phyloP scores from a whole-genome alignment of 1,140 invertebrate species.

The Monomorium pharaonis region DNA sequence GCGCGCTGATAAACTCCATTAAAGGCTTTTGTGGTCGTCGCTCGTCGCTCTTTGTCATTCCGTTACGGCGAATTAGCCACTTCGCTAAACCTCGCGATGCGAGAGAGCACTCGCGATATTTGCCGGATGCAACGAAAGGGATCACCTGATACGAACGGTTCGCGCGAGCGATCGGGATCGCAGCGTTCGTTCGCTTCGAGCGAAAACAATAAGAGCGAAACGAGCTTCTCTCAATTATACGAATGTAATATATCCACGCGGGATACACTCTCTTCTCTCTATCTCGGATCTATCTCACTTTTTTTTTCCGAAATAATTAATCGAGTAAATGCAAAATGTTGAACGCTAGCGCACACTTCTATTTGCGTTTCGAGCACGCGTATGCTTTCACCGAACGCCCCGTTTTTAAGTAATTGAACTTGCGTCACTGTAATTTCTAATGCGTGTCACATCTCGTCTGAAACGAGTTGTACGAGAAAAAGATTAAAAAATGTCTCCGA shows the following conservation, averaged over 20 bases:
- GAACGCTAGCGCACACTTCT: not conserved
- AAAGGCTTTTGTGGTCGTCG: constrained; percentile 73
- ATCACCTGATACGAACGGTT: not conserved
- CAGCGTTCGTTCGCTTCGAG: constrained; percentile 10
- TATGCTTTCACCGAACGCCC: constrained; percentile 29
- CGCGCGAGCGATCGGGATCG: not conserved
- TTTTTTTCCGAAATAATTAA: constrained; percentile 32
- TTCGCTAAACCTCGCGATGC: constrained; percentile 48
- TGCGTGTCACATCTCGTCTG: not conserved
- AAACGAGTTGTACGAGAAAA: not conserved
- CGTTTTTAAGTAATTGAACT: not conserved
- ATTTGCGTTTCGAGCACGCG: not conserved
- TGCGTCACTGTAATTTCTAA: not conserved
- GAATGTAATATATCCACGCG: not conserved
- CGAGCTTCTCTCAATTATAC: constrained; percentile 15
- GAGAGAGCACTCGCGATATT: constrained; percentile 54
- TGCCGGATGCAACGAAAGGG: not conserved
- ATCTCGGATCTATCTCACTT: not conserved
- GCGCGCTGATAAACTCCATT: constrained; percentile 77
- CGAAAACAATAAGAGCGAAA: constrained; percentile 26
- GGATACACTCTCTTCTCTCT: not conserved
- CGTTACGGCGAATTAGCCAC: constrained; percentile 70
- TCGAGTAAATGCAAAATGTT: not conserved
- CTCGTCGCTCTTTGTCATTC: constrained; percentile 73
- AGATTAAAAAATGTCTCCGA: not conserved